Evolutionary conservation across 2,113 vertebrate species (phyloP).

Genomic region (Brachyhypopomus occidentalis): DNA sequence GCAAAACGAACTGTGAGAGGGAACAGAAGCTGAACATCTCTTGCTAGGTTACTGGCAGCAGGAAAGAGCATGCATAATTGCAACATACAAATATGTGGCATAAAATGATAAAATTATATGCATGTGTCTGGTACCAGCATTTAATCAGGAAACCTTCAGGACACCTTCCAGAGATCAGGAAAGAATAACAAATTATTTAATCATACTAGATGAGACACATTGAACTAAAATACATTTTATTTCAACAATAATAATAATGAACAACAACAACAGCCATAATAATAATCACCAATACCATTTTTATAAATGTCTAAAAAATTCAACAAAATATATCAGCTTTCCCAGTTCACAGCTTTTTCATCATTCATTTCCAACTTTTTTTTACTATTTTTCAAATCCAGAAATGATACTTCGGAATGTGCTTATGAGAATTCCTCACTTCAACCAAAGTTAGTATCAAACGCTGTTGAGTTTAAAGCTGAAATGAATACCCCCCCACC

Average conservation of each 20-base stretch:
- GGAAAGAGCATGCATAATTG: slow-evolving; percentile 13
- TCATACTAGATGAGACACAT: not conserved
- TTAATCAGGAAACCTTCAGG: not conserved
- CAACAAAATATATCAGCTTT: too few species aligned
- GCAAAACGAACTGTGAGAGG: not conserved
- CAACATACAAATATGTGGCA: not conserved
- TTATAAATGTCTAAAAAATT: too few species aligned
- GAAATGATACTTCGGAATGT: too few species aligned
- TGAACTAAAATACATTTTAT: not conserved
- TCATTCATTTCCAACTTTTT: too few species aligned
- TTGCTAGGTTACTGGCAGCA: not conserved
- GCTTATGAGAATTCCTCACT: not conserved
- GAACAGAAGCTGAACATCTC: slow-evolving; percentile 14
- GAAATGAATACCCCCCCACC: slow-evolving; percentile 11
- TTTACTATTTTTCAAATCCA: too few species aligned
- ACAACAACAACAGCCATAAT: not conserved
- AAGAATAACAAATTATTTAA: not conserved
- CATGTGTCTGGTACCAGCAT: not conserved
- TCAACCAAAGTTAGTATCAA: not conserved
- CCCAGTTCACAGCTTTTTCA: too few species aligned
- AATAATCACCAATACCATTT: too few species aligned
- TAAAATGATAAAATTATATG: too few species aligned
- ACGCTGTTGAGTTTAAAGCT: slow-evolving; percentile 16
- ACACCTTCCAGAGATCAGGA: not conserved
- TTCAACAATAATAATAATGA: not conserved